These are phyloP conservation scores for Ennomos quercinarius DNA, from an alignment of 2,888 invertebrate genomes.

Conservation along the genomic window DNA sequence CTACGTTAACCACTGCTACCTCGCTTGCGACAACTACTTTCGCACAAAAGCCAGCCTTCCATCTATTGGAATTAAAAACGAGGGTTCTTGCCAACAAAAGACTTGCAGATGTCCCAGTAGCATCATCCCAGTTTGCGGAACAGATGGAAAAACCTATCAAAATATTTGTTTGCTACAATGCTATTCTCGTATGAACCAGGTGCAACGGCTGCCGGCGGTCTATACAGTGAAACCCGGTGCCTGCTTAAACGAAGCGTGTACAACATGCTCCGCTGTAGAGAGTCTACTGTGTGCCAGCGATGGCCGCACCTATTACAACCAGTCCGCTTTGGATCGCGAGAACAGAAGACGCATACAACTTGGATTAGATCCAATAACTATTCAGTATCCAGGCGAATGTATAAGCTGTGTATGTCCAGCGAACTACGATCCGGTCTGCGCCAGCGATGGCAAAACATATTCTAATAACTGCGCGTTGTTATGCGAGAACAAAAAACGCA, in stretches of 20 bases:
- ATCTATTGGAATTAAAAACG: slow-evolving; percentile 10
- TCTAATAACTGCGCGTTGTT: slow-evolving; percentile 46
- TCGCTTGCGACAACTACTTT: slow-evolving; percentile 73
- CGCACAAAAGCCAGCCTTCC: slow-evolving; percentile 22
- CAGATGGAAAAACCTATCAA: too few relatives aligned
- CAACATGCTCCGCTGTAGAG: slow-evolving; percentile 16
- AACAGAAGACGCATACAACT: slow-evolving; percentile 44
- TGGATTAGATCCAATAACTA: slow-evolving; percentile 33
- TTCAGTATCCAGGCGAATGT: slow-evolving; percentile 45
- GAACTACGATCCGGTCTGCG: slow-evolving; percentile 50
- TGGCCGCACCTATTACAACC: slow-evolving; percentile 49
- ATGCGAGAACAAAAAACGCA: slow-evolving; percentile 45
- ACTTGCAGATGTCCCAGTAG: slow-evolving; percentile 37
- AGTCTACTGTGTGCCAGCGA: slow-evolving; percentile 51
- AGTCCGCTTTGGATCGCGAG: slow-evolving; percentile 48
- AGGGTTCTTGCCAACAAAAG: slow-evolving; percentile 35
- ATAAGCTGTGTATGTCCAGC: slow-evolving; percentile 44
- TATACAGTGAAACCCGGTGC: slow-evolving; percentile 35
- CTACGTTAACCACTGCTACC: slow-evolving; percentile 87
- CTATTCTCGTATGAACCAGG: slow-evolving; percentile 32
- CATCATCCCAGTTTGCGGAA: too few relatives aligned
- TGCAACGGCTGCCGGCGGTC: slow-evolving; percentile 25
- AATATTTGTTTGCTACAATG: slow-evolving; percentile 55
- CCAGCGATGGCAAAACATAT: slow-evolving; percentile 49
- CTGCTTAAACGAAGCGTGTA: slow-evolving; percentile 44